A percentile compares a stretch with the other conserved stretches of the same genome.
These are phyloP conservation scores for Lasioglossum figueresi DNA, from an alignment of 2,888 invertebrate genomes.

Conservation along the genomic window DNA sequence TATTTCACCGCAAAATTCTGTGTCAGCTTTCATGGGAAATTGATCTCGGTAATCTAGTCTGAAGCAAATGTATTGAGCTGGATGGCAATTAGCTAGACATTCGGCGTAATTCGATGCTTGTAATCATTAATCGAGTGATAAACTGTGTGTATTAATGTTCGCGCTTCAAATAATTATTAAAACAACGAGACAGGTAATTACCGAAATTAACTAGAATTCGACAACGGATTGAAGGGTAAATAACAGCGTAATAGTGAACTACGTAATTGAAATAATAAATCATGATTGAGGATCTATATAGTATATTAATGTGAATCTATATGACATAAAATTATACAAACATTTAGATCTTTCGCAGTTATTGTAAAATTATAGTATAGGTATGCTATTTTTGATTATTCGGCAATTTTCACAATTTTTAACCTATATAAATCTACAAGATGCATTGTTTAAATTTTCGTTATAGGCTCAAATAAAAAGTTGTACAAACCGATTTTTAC, in stretches of 20 bases:
- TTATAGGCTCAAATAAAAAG: too few relatives aligned
- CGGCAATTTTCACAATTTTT: too few relatives aligned
- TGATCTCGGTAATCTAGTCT: background rate
- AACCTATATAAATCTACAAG: too few relatives aligned
- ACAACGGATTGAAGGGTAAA: background rate
- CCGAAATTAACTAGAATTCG: background rate
- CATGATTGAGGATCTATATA: accelerated
- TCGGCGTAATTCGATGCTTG: background rate
- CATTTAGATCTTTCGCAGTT: too few relatives aligned
- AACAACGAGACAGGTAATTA: background rate
- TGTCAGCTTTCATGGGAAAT: background rate
- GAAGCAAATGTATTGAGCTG: background rate
- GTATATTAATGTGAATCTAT: background rate
- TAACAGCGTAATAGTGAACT: background rate
- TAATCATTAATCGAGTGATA: background rate
- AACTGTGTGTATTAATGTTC: background rate
- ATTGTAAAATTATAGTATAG: too few relatives aligned
- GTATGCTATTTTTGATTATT: too few relatives aligned
- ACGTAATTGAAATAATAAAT: background rate
- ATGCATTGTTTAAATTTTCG: too few relatives aligned
- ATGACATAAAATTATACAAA: too few relatives aligned
- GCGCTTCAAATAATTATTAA: background rate
- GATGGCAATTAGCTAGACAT: background rate
- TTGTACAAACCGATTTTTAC: too few relatives aligned
- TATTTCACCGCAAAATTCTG: background rate